Conservation (phyloP, 2,888 invertebrate species). For the Caenorhabditis virilis region DNA sequence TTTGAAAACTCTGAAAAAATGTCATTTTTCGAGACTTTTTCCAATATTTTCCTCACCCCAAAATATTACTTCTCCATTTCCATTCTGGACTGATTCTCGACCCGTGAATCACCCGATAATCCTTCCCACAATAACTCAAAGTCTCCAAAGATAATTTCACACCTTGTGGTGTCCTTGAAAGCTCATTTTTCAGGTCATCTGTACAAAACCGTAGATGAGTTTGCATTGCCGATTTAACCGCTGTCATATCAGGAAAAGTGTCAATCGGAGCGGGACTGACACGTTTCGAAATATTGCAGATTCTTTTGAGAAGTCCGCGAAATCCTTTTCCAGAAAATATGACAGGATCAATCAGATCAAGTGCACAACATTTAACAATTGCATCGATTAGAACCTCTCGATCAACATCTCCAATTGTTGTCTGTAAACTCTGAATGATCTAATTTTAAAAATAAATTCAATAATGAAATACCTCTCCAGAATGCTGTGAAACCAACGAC, state of each 20-base stretch:
- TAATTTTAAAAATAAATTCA: no score
- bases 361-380: constrained; percentile 42
- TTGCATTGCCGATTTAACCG: constrained; percentile 39
- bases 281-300: constrained; percentile 37
- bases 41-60: constrained; percentile 39
- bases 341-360: constrained; percentile 48
- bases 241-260: constrained; percentile 32
- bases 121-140: constrained; percentile 24
- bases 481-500: constrained; percentile 24
- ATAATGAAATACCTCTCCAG: no score
- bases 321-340: constrained; percentile 47
- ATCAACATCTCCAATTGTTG: constrained; percentile 48
- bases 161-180: constrained; percentile 39
- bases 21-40: not conserved
- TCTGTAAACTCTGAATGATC: no score
- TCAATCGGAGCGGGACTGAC: constrained; percentile 17
- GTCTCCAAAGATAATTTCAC: constrained; percentile 36
- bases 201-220: constrained; percentile 40
- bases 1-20: constrained; percentile 42
- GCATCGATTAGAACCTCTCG: constrained; percentile 45
- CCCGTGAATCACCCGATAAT: constrained; percentile 45
- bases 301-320: constrained; percentile 21
- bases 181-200: constrained; percentile 47
- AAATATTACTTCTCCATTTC: constrained; percentile 45
- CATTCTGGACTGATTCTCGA: constrained; percentile 46